phyloP scores from a whole-genome alignment of 2,113 vertebrate genomes.

The Andinoacara biseriatus region DNA sequence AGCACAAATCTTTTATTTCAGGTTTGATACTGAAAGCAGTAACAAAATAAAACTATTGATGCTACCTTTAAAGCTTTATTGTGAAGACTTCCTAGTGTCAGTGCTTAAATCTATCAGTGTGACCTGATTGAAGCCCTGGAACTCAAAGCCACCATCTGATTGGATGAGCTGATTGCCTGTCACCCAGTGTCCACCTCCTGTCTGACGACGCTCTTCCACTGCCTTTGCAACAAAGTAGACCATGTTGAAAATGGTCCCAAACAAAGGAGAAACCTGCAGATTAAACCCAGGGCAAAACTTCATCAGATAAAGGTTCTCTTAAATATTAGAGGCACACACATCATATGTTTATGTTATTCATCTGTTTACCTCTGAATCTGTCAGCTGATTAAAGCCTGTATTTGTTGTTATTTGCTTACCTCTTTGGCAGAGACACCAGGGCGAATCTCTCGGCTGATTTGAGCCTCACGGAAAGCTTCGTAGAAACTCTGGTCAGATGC shows the following conservation, averaged over 20 bases:
- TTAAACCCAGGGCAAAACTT: background rate
- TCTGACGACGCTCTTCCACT: slow-evolving; percentile 72
- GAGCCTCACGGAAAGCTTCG: slow-evolving; percentile 78
- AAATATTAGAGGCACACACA: background rate
- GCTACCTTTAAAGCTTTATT: background rate
- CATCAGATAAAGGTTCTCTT: fast-evolving
- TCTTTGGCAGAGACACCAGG: slow-evolving; percentile 39
- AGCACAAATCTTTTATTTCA: background rate
- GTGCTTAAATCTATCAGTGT: background rate
- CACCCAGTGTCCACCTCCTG: slow-evolving; percentile 79
- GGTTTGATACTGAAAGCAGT: background rate
- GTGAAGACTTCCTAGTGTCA: background rate
- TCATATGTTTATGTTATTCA: background rate
- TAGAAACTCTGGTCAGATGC: slow-evolving; percentile 81
- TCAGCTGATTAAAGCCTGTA: background rate
- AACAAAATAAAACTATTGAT: background rate
- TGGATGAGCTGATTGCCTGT: slow-evolving; percentile 74
- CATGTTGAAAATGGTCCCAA: slow-evolving; percentile 89
- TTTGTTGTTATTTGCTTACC: slow-evolving; percentile 27
- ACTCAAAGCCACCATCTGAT: slow-evolving; percentile 69
- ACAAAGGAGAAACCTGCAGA: slow-evolving; percentile 87
- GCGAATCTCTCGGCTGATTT: slow-evolving; percentile 77
- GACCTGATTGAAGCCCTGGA: slow-evolving; percentile 83
- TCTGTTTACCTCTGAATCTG: background rate
- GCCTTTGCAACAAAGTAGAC: slow-evolving; percentile 82